Evolutionary conservation across 2,113 vertebrate species (phyloP).

Genomic region (Condylura cristata): DNA sequence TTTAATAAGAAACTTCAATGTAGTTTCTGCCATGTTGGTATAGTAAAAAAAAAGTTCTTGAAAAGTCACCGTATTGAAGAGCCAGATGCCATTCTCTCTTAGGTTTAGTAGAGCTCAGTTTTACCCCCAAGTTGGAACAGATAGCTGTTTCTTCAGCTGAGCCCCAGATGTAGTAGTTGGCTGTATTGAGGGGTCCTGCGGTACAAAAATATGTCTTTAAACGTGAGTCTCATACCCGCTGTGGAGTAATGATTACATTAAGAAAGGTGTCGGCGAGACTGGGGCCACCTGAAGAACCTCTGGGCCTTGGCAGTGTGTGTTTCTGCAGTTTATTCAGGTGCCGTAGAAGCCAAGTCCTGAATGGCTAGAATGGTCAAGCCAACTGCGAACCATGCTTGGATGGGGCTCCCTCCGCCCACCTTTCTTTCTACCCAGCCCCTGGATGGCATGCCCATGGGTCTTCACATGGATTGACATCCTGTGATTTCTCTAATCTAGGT

Average conservation of each 20-base stretch:
- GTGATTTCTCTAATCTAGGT: neutral
- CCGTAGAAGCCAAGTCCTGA: neutral
- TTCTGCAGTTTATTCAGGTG: neutral
- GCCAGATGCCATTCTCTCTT: neutral
- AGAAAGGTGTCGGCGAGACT: neutral
- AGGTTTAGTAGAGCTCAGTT: constrained; percentile 25
- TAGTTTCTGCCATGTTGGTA: neutral
- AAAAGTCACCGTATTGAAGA: constrained; percentile 20
- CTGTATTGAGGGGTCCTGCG: constrained; percentile 40
- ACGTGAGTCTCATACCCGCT: neutral
- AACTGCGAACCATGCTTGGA: neutral
- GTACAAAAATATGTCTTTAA: constrained; percentile 43
- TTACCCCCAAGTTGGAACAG: neutral
- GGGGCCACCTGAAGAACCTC: neutral
- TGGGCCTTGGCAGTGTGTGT: neutral
- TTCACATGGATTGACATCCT: neutral
- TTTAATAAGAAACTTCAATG: neutral
- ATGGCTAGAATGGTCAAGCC: neutral
- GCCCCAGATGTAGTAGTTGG: constrained; percentile 46
- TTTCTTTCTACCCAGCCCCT: neutral
- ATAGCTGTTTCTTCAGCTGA: constrained; percentile 61
- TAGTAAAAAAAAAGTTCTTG: constrained; percentile 3
- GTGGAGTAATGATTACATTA: constrained; percentile 29
- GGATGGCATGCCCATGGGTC: neutral
- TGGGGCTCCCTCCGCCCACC: neutral